Evolutionary conservation across 2,113 vertebrate genomes (phyloP), one percentile per base, ranked within the genome.

Genomic region (Oryzias melastigma): DNA sequence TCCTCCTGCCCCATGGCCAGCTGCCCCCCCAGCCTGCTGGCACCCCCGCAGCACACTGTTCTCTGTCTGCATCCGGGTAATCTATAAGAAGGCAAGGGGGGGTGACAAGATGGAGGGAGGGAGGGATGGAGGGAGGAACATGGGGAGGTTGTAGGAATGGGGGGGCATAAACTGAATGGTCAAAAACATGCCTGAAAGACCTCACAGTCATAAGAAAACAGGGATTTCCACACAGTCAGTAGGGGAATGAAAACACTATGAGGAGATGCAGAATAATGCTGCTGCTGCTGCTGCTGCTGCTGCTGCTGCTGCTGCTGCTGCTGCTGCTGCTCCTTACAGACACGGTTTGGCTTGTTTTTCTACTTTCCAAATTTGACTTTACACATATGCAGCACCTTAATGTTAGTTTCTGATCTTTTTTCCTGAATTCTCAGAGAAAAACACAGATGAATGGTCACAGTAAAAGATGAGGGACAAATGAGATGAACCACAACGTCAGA

Each of bases 51-150:
- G 92, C 77, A 89, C 91, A 13, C 93, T 85, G 90, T 99, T 99
- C 90, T 98, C 97, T n/a, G 94, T 92, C 93, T 99, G 97, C 84
- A 97, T 93, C 90, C 97, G 96, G 62, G 95, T 94, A 90, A 99
- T 98, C 97, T 99, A 89, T 75, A 83, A 83, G 77, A 81, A 29
- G 77, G 49, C 55, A 58, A 42, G 71, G 52, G 55, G 58, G 41
- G 78, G 62, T 57, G 78, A 64, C 67, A 73, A 77, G 71, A 66
- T 70, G 64, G 74, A 75, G 53, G 77, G 48, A 75, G 58, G 73
- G 69, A 66, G 58, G 68, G 52, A 67, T 43, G 62, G 51, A 52
- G 43, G 85, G 71, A 76, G 64, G 83, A 71, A 80, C 72, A 86
- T 67, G 76, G 82, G 80, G 51, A 69, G 67, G 68, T 68, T 61